phyloP scores from a whole-genome alignment of 2,888 invertebrate species.

The Iphiclides podalirius region DNA sequence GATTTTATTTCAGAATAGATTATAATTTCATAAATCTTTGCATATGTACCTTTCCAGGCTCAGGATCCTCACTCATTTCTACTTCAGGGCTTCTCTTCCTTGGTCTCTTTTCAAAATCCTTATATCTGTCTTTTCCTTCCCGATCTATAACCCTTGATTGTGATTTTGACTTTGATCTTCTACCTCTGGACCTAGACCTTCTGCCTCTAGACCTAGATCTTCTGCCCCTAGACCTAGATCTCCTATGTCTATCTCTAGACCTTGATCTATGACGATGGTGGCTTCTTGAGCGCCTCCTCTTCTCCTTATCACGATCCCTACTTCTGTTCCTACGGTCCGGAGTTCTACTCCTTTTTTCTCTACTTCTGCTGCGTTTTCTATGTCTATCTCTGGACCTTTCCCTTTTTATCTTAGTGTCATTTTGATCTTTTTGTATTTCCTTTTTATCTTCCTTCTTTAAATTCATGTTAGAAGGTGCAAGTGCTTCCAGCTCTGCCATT shows the following conservation, averaged over 20 bases:
- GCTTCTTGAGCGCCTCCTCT: slow-evolving; percentile 46
- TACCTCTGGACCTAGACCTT: slow-evolving; percentile 44
- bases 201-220: slow-evolving; percentile 36
- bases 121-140: slow-evolving; percentile 46
- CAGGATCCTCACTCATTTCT: slow-evolving; percentile 85
- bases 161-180: slow-evolving; percentile 50
- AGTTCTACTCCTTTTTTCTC: slow-evolving; percentile 42
- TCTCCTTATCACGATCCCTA: slow-evolving; percentile 38
- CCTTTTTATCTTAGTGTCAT: slow-evolving; percentile 42
- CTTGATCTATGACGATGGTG: slow-evolving; percentile 47
- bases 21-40: no score
- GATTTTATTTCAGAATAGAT: no score
- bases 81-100: slow-evolving; percentile 72
- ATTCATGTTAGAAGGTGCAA: slow-evolving; percentile 84
- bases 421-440: slow-evolving; percentile 47
- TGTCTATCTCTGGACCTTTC: slow-evolving; percentile 48
- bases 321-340: slow-evolving; percentile 39
- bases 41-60: slow-evolving; percentile 87
- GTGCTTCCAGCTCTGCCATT: slow-evolving; percentile 91
- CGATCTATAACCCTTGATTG: slow-evolving; percentile 41
- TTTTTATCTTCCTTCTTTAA: slow-evolving; percentile 40
- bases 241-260: slow-evolving; percentile 33
- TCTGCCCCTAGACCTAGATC: slow-evolving; percentile 28
- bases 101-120: slow-evolving; percentile 50
- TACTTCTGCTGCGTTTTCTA: slow-evolving; percentile 28